Evolutionary conservation across 2,113 vertebrate species (phyloP), one percentile per base, ranked within the genome.

Genomic region (Sapayoa aenigma): DNA sequence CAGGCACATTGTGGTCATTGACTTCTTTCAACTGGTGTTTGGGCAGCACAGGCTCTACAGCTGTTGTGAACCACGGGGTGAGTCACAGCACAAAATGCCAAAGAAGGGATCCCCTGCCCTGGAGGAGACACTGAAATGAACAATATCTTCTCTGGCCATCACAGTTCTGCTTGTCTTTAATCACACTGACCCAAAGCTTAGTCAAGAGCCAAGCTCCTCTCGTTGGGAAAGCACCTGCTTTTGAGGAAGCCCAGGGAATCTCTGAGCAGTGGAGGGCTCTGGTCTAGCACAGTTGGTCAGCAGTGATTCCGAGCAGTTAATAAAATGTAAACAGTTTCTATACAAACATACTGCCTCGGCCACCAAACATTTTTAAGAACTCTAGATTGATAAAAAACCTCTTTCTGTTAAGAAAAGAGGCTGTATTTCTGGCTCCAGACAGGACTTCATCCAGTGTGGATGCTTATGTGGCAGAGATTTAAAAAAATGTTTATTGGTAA

Each of bases 301-400:
- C 35, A 69, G 83, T 21, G 39, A n/a, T 56, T 69, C 23, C 39
- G 42, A 77, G 55, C 49, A 62, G 47, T 56, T 76, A 12, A 12
- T n/a, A n/a, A 12, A 50, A 22, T 49, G 33, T 42, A 69, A 20
- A 9, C 31, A 30, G 15, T 49, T 80, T 12, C 28, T 3, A 4
- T 62, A 15, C 42, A 50, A 63, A 63, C 28, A 30, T 18, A 4
- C 21, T 41, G 56, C 33, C 50, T 18, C 52, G 65, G 42, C 56
- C 37, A 52, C 24, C 14, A 46, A 59, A 22, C 3, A 11, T 0
- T 0, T n/a, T 21, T 33, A 37, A 59, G 27, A 14, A 13, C 41
- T 73, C 9, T 5, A 44, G 19, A 9, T 31, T 63, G 22, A 68
- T 59, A 71, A 55, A 72, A 25, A 41, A 0, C 27, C 21, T 78